phyloP scores from a whole-genome alignment of 2,113 vertebrate species.

The Andinoacara biseriatus region DNA sequence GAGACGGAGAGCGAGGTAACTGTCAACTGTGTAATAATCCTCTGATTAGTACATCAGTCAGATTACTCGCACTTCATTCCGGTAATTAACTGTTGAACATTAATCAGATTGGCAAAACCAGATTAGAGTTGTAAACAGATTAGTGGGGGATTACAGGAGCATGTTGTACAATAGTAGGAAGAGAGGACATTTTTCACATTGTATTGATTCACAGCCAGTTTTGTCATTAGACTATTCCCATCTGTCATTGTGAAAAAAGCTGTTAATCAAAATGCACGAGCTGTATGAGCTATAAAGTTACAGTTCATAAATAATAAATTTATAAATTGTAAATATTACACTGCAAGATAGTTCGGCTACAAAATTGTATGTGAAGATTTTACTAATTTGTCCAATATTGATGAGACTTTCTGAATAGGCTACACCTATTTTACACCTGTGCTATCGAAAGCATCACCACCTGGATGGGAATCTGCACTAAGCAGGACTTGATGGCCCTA shows the following conservation, averaged over 20 bases:
- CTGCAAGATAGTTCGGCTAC: not conserved
- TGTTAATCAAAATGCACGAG: not conserved
- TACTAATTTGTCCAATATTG: not conserved
- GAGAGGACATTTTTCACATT: not conserved
- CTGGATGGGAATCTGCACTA: too few relatives aligned
- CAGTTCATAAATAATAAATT: not conserved
- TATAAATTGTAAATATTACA: not conserved
- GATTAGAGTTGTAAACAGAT: constrained; percentile 67
- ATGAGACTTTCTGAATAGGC: not conserved
- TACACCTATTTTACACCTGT: too few relatives aligned
- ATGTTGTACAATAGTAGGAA: not conserved
- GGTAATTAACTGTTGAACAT: constrained; percentile 59
- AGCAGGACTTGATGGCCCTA: too few relatives aligned
- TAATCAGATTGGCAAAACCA: constrained; percentile 59
- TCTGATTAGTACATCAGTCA: constrained; percentile 57
- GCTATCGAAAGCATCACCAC: too few relatives aligned
- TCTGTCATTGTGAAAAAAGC: not conserved
- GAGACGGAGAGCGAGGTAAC: not conserved
- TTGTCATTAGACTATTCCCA: not conserved
- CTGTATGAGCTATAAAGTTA: not conserved
- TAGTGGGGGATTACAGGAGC: constrained; percentile 46
- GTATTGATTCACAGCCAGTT: not conserved
- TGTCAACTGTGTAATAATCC: constrained; percentile 50
- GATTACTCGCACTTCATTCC: constrained; percentile 46
- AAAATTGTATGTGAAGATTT: not conserved